These are phyloP conservation scores for Campylorhamphus procurvoides DNA, from an alignment of 2,113 vertebrate species.

Conservation along the genomic window DNA sequence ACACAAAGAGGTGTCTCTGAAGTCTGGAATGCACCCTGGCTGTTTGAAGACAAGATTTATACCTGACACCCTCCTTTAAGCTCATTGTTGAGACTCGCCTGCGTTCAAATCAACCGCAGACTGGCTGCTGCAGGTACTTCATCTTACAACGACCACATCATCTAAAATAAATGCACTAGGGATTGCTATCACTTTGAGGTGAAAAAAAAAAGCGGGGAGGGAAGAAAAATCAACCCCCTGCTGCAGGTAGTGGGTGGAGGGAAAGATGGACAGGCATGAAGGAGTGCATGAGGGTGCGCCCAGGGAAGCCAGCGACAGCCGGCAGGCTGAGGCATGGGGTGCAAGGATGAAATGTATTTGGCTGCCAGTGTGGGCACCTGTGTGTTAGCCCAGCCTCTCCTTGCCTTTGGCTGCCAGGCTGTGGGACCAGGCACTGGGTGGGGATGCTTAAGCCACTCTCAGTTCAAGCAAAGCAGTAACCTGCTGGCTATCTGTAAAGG, in stretches of 20 bases:
- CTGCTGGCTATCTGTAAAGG: fast-evolving
- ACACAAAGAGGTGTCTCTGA: slow-evolving; percentile 81
- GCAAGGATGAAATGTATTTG: background rate
- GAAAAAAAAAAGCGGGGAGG: background rate
- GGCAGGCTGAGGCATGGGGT: fast-evolving
- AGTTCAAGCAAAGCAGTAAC: fast-evolving
- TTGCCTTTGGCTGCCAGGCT: background rate
- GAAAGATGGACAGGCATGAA: background rate
- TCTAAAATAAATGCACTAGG: slow-evolving; percentile 84
- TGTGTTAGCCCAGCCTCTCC: background rate
- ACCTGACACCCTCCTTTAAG: slow-evolving; percentile 81
- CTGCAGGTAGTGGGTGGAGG: slow-evolving; percentile 17
- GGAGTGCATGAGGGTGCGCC: background rate
- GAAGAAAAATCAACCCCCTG: background rate
- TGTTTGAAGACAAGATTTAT: slow-evolving; percentile 85
- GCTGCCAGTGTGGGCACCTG: background rate
- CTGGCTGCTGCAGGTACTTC: slow-evolving; percentile 84
- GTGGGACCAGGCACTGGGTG: fast-evolving
- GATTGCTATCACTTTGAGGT: slow-evolving; percentile 83
- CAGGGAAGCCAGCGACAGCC: background rate
- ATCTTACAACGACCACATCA: slow-evolving; percentile 87
- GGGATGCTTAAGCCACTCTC: background rate
- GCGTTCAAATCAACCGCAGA: slow-evolving; percentile 87
- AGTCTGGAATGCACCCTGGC: slow-evolving; percentile 83
- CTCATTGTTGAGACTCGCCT: slow-evolving; percentile 90